Conservation (phyloP, 2,113 vertebrate species). For the Onychostruthus taczanowskii region DNA sequence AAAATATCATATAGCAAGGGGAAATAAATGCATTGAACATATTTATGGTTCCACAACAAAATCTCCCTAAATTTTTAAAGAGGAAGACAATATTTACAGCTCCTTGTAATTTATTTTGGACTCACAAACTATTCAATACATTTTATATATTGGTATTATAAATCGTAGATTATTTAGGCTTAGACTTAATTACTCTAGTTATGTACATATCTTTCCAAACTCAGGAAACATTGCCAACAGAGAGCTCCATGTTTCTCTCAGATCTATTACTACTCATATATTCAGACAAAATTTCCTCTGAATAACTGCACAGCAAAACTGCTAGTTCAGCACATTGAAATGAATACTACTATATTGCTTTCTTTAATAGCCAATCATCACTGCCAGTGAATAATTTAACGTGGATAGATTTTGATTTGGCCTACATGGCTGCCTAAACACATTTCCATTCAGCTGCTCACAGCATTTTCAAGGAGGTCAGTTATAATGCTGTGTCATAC, state of each 20-base stretch:
- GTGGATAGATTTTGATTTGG: not conserved
- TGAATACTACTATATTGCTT: not conserved
- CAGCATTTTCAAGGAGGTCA: not conserved
- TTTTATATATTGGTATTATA: not conserved
- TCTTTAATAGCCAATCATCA: not conserved
- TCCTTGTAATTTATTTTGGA: not conserved
- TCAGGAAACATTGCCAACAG: not conserved
- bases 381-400: not conserved
- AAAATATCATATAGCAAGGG: not conserved
- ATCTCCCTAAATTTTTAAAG: not conserved
- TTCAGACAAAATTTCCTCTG: not conserved
- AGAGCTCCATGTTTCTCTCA: not conserved
- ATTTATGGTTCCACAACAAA: constrained; percentile 16
- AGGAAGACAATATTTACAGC: not conserved
- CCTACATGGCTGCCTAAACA: not conserved
- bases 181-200: not conserved
- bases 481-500: not conserved
- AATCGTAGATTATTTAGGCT: constrained; percentile 1
- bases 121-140: not conserved
- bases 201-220: not conserved
- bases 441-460: not conserved
- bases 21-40: not conserved
- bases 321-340: not conserved
- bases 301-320: not conserved
- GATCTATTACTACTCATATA: not conserved